These are phyloP conservation scores for Knipowitschia caucasica DNA, from an alignment of 2,797 vertebrate genomes.

Conservation along the genomic window DNA sequence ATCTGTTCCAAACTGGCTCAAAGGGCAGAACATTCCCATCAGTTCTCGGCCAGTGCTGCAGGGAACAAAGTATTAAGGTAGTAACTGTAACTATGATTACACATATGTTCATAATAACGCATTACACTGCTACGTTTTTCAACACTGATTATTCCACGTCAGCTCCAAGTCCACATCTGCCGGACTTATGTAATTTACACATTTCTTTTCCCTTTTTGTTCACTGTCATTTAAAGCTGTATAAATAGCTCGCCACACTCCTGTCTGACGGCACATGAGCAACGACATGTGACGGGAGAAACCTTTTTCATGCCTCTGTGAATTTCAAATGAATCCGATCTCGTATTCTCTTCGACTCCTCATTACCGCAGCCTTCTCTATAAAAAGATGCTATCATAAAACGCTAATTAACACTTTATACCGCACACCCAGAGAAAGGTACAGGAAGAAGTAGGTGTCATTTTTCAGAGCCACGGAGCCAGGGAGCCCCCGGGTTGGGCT, in stretches of 20 bases:
- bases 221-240: too few species aligned
- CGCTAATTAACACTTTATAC: conserved; percentile 1
- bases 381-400: conserved; percentile 10
- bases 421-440: conserved; percentile 4
- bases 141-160: too few species aligned
- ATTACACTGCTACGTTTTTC: too few species aligned
- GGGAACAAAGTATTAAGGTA: too few species aligned
- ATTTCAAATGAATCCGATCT: conserved; percentile 20
- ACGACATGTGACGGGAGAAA: conserved; percentile 6
- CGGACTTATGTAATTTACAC: too few species aligned
- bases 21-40: too few species aligned
- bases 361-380: not conserved
- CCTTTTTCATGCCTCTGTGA: conserved; percentile 7
- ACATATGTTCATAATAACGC: too few species aligned
- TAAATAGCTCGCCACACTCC: conserved; percentile 5
- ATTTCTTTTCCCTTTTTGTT: too few species aligned
- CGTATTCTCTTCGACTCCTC: conserved; percentile 10
- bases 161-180: too few species aligned
- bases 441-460: not conserved
- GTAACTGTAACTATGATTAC: too few species aligned
- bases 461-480: conserved; percentile 27
- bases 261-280: conserved; percentile 2
- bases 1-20: too few species aligned
- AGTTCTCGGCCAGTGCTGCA: too few species aligned
- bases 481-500: conserved; percentile 48